Conservation (phyloP, 2,797 vertebrate genomes). For the Hydrolagus colliei region DNA sequence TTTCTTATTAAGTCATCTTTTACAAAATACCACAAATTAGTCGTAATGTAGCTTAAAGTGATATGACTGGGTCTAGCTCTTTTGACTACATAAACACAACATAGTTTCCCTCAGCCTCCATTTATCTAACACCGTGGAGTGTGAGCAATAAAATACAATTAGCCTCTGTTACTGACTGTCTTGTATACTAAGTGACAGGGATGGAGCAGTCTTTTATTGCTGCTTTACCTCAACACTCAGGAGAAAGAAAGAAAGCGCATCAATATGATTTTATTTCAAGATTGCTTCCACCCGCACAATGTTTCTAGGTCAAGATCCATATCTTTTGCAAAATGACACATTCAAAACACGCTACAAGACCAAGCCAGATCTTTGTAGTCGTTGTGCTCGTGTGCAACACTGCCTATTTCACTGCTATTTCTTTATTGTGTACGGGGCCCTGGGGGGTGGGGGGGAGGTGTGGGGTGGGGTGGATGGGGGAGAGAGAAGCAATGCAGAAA, state of each 20-base stretch:
- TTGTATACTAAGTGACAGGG: conserved; percentile 48
- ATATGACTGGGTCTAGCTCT: conserved; percentile 14
- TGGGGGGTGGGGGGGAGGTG: background rate
- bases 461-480: background rate
- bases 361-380: conserved; percentile 24
- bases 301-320: conserved; percentile 32
- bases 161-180: conserved; percentile 66
- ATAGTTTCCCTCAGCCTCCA: conserved; percentile 50
- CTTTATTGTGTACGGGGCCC: conserved; percentile 15
- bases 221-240: conserved; percentile 48
- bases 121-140: conserved; percentile 53
- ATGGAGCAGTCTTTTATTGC: conserved; percentile 45
- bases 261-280: conserved; percentile 31
- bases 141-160: conserved; percentile 66
- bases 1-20: background rate
- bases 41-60: conserved; percentile 1
- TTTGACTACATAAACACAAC: conserved; percentile 43
- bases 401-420: conserved; percentile 17
- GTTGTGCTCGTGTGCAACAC: conserved; percentile 12
- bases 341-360: conserved; percentile 27
- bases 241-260: conserved; percentile 23
- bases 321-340: conserved; percentile 22
- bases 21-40: conserved; percentile 10
- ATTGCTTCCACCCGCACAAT: conserved; percentile 21
- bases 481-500: conserved; percentile 16